Conservation (phyloP, 2,113 vertebrate genomes). For the Anguilla rostrata region DNA sequence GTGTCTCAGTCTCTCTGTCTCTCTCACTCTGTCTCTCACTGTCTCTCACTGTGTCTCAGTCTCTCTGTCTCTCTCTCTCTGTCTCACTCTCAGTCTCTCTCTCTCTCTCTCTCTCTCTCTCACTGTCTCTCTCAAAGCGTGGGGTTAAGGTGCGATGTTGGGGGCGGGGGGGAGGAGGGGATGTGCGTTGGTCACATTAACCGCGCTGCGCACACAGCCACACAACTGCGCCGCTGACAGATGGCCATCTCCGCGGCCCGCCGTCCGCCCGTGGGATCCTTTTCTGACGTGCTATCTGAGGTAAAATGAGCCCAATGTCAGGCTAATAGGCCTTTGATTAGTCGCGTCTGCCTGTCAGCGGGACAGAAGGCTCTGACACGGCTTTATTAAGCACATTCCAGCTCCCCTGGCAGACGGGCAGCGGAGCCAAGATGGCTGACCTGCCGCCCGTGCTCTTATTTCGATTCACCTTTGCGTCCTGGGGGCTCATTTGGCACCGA, state of each 20-base stretch:
- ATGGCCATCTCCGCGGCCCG: slow-evolving; percentile 3
- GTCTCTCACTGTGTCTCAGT: too few relatives aligned
- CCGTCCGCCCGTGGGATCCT: not conserved
- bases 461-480: not conserved
- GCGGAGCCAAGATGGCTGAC: not conserved
- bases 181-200: not conserved
- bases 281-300: not conserved
- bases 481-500: slow-evolving; percentile 2
- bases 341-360: not conserved
- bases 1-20: too few relatives aligned
- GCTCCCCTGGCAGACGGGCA: not conserved
- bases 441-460: not conserved
- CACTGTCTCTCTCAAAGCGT: too few relatives aligned
- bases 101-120: too few relatives aligned
- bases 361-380: slow-evolving; percentile 1
- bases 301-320: slow-evolving; percentile 16
- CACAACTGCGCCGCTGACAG: not conserved
- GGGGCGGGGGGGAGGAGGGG: not conserved
- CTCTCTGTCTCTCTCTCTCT: too few relatives aligned
- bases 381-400: slow-evolving; percentile 12
- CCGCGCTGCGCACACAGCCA: too few relatives aligned
- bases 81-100: too few relatives aligned
- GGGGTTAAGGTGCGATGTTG: too few relatives aligned
- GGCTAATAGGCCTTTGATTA: slow-evolving; percentile 21
- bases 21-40: too few relatives aligned